Evolutionary conservation across 64 coral and sea anemone genomes (phyloP).

Genomic region (Montipora sp.): DNA sequence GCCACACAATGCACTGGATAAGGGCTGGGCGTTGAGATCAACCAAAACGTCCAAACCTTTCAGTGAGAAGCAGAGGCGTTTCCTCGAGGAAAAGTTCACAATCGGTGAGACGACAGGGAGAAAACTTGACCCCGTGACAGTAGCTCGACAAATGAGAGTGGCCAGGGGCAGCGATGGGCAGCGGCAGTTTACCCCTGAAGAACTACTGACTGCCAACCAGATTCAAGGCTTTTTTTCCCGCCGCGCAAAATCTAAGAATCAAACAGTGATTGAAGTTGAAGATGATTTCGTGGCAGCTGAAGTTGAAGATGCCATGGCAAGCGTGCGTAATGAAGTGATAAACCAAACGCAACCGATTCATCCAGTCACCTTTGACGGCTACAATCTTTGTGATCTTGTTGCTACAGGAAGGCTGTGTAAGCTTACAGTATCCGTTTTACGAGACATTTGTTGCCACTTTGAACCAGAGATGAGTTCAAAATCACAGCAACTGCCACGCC

Average conservation of each 20-base stretch:
- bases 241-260: neutral
- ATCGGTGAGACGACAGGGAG: slow-evolving; percentile 36
- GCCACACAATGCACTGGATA: slow-evolving; percentile 6
- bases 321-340: neutral
- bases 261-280: neutral
- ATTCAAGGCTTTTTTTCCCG: slow-evolving; percentile 30
- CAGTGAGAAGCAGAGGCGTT: slow-evolving; percentile 14
- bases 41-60: slow-evolving; percentile 30
- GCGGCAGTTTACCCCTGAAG: neutral
- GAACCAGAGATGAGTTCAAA: no score
- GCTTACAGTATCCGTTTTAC: no score
- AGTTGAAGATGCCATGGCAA: neutral
- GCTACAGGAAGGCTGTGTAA: neutral
- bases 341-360: neutral
- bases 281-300: neutral
- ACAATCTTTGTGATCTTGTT: slow-evolving; percentile 5
- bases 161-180: neutral
- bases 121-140: slow-evolving; percentile 35
- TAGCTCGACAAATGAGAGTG: slow-evolving; percentile 26
- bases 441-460: no score
- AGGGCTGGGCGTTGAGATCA: slow-evolving; percentile 75
- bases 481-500: no score
- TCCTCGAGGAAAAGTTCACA: slow-evolving; percentile 51
- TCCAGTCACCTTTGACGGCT: neutral
- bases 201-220: slow-evolving; percentile 16